Base-by-base conservation (phyloP, 2,888 invertebrate genomes). In the Cryptocephalus primarius region DNA sequence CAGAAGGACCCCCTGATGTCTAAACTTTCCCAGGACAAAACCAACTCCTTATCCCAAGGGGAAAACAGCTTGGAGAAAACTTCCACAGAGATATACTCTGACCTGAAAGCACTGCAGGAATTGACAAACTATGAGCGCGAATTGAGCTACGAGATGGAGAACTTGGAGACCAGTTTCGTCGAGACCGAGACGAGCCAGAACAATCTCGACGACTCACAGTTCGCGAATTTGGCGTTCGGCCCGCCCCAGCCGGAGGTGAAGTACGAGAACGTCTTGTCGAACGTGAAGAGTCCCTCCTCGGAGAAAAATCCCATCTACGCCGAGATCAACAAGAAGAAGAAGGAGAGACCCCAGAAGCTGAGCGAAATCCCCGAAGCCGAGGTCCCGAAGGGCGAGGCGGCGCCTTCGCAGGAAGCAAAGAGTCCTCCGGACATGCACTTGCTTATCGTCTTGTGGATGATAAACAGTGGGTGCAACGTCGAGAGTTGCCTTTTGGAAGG, bases 401-500 rank as follows among this genome's bases (percentile, higher is more conserved):
- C 33, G 33, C 43, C 46, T 14, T 33, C 43, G 6, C 48, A 45
- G 33, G 50, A 54, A 10, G 34, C 48, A 11, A 48, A 50, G 13
- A 49, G 44, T 31, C 40, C 10, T 9, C 52, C 79, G 13, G 83
- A 83, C 50, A 71, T 77, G 1, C 83, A 84, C 61, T 83, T 84
- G 1, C 70, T 88, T 44, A 79, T 83, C 9, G 75, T 83, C 10
- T 73, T 90, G 33, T 89, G 88, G 88, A 75, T 90, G 55, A 70
- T 88, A 43, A 77, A 79, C 51, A 82, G 82, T 33, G 83, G 85
- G 0, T 74, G 79, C 55, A 75, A 76, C 48, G 75, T 80, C 1
- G 80, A 80, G 51, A 73, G 77, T 0, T 80, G 79, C 10, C 61
- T 80, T 31, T 51, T 72, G 52, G 71, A 70, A 48, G 69, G 69